phyloP scores from a whole-genome alignment of 1,140 invertebrate genomes.

The Elymnias hypermnestra region DNA sequence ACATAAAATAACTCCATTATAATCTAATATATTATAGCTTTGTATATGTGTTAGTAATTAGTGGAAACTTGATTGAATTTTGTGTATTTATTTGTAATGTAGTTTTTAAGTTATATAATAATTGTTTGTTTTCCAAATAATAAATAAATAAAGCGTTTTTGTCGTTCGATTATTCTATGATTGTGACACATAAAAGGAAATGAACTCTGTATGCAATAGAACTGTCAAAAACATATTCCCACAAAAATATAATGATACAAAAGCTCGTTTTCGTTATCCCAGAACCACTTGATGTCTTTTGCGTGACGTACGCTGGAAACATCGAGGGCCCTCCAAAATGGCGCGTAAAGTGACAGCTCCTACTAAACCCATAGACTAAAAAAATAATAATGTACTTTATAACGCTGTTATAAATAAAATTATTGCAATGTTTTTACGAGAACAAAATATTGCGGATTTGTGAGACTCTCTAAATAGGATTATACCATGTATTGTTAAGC shows the following conservation, averaged over 20 bases:
- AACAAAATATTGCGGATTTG: slow-evolving; percentile 1
- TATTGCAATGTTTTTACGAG: background rate
- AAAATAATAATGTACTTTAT: background rate
- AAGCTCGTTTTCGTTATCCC: slow-evolving; percentile 24
- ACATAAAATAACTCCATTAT: too few species aligned
- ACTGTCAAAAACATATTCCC: slow-evolving; percentile 30
- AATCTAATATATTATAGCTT: too few species aligned
- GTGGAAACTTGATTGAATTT: too few species aligned
- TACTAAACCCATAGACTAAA: slow-evolving; percentile 12
- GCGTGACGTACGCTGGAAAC: slow-evolving; percentile 53
- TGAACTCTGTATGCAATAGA: background rate
- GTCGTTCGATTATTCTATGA: too few species aligned
- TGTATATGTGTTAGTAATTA: too few species aligned
- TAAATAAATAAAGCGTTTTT: too few species aligned
- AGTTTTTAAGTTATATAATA: too few species aligned
- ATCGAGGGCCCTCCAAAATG: slow-evolving; percentile 54
- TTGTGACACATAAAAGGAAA: background rate
- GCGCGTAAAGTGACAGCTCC: slow-evolving; percentile 51
- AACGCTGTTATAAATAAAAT: background rate
- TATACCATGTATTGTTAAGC: slow-evolving; percentile 29
- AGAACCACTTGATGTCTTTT: slow-evolving; percentile 51
- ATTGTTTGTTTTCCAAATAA: too few species aligned
- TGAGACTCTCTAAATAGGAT: slow-evolving; percentile 26
- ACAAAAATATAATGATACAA: slow-evolving; percentile 23
- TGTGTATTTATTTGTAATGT: too few species aligned